Percentiles rank a stretch among this genome's conserved stretches.
Conservation (phyloP, 1,140 invertebrate genomes). For the Drosophila virilis region DNA sequence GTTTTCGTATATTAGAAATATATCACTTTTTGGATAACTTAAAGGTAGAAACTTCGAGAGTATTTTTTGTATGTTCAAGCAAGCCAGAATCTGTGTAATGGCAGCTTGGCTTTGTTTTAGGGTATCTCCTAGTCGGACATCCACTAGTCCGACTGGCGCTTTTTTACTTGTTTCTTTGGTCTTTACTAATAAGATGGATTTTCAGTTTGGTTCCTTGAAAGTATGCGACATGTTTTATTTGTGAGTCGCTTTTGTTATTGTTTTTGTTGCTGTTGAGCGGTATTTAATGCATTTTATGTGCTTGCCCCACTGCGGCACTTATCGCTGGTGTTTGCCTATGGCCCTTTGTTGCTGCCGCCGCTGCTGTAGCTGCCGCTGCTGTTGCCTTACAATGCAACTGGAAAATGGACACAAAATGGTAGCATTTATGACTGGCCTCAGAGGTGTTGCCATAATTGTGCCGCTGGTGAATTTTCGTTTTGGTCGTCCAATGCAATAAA, state of each 20-base stretch:
- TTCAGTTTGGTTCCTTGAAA: conserved; percentile 2
- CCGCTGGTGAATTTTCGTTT: background rate
- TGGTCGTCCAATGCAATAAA: conserved; percentile 13
- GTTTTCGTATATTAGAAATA: too few species aligned
- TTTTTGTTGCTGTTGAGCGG: conserved; percentile 5
- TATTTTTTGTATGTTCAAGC: too few species aligned
- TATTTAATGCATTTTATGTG: conserved; percentile 32
- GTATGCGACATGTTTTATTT: conserved; percentile 3
- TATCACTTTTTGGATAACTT: too few species aligned
- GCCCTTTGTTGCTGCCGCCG: conserved; percentile 19
- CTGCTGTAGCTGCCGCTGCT: background rate
- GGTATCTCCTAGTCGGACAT: too few species aligned
- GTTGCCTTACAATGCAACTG: conserved; percentile 21
- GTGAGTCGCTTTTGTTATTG: background rate
- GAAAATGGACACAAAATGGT: conserved; percentile 35
- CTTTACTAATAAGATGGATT: conserved; percentile 14
- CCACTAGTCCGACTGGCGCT: too few species aligned
- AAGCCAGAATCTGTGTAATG: too few species aligned
- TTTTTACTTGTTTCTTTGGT: background rate
- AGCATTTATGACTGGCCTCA: conserved; percentile 26
- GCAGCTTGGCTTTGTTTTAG: too few species aligned
- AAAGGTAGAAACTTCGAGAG: too few species aligned
- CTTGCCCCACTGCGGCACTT: conserved; percentile 11
- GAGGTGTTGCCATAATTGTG: conserved; percentile 8
- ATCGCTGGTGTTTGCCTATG: conserved; percentile 20